Evolutionary conservation across 2,113 vertebrate species (phyloP), one percentile per base, ranked within the genome.

Genomic region (Heterotis niloticus): DNA sequence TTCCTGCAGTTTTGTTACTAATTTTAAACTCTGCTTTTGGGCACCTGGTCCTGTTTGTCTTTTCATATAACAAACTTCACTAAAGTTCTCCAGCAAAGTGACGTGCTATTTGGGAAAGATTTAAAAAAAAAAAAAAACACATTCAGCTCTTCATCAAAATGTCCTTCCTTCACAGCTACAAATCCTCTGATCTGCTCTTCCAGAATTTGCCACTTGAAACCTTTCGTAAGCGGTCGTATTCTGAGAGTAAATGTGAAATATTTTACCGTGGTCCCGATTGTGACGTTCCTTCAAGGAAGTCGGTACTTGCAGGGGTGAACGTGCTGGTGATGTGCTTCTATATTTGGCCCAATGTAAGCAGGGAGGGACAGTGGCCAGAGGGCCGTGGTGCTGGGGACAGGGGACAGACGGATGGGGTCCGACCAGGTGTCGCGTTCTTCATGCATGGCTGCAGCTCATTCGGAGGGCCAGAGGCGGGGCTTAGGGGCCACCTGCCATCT

Each of bases 381-480:
- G 72, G 74, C 57, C 20, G 0, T 18, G 29, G 4, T 34, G 26
- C 17, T 24, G 5, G 18, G 3, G 29, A 16, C 28, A 23, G n/a
- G 28, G 28, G n/a, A 23, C 26, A 57, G 18, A 23, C 56, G n/a
- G 67, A 78, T 23, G n/a, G 44, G 77, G 14, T 11, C 57, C 62
- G 77, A 78, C 68, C 77, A 59, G 54, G 77, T 78, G 77, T 67
- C 56, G 29, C 18, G 20, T 59, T 44, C 24, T 57, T 59, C 67
- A 71, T 60, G 77, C 66, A 60, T 78, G 54, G 57, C 77, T 71
- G 29, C 44, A 54, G 64, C 54, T 62, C 57, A 34, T 78, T 52
- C 17, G 52, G 51, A 51, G 62, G 24, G 66, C 77, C 67, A 13
- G 13, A 57, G 68, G 77, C 20, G n/a, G 71, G 57, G 56, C 18